Evolutionary conservation across 1,140 invertebrate species (phyloP), one percentile per base, ranked within the genome.

Genomic region (Bombus sylvicola): DNA sequence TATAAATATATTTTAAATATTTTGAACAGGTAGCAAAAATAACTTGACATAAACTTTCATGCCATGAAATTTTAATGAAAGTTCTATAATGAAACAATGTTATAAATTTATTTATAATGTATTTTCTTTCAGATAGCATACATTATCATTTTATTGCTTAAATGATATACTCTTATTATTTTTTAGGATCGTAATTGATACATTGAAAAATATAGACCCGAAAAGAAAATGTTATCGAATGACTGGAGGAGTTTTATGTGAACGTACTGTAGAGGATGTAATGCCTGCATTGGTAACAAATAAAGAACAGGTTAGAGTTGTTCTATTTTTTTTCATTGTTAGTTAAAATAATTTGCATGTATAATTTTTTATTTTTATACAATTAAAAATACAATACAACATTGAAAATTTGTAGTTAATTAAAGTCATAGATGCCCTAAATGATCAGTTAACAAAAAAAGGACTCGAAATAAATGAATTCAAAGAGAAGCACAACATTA

Each of bases 381-480:
- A 77, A 5, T 66, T 47, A 39, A 79, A 22, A 22, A 9, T 43
- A 9, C 9, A n/a, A 31, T 10, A 10, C 22, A 37, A 59, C 1
- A 43, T 22, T 79, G 15, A 64, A 69, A 12, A n/a, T 94, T 95
- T 95, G 34, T 93, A 97, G 96, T 95, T 99, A 85, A 96, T 96
- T 9, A 97, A 97, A 94, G 96, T 98, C 5, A 97, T 98, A 77
- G 97, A 97, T 92, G 96, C 96, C 77, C 95, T 99, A 25, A 97
- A 97, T 75, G 97, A 97, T 74, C 97, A 99, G 94, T 95, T 99
- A 25, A 96, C 97, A 59, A 97, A 97, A 88, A 99, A 99, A 95
- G 98, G 98, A 10, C 95, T 96, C 75, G 98, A 99, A 95, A 97
- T 99, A 59, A 98, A 99, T 93, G 97, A 98, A 88, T 99, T 98